A percentile compares a stretch with the other conserved stretches of the same genome.
phyloP scores from a whole-genome alignment of 2,888 invertebrate species.

The Agrochola litura region DNA sequence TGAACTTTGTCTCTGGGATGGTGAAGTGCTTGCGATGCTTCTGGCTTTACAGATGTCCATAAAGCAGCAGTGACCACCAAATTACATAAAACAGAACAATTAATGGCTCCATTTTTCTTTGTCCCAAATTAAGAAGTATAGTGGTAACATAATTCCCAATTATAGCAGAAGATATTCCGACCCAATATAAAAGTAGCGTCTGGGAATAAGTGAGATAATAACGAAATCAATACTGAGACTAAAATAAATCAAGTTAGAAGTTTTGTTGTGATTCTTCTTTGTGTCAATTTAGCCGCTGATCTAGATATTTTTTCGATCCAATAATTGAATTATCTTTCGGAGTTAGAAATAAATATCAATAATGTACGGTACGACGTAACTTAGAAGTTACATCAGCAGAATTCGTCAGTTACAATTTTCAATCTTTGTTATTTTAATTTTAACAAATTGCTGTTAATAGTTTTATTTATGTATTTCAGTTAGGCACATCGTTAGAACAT shows the following conservation, averaged over 20 bases:
- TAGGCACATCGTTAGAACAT: not conserved
- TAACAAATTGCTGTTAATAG: not conserved
- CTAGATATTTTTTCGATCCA: not conserved
- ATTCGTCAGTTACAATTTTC: not conserved
- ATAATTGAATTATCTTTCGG: not conserved
- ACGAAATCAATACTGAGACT: not conserved
- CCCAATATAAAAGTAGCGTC: not conserved
- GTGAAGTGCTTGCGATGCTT: not conserved
- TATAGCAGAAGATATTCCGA: not conserved
- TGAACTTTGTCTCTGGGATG: not conserved
- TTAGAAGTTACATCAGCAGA: not conserved
- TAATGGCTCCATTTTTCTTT: not conserved
- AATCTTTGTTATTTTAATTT: too few relatives aligned
- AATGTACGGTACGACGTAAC: not conserved
- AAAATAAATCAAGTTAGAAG: conserved; percentile 10
- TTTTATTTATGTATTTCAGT: not conserved
- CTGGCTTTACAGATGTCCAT: not conserved
- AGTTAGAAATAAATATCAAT: not conserved
- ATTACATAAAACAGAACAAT: not conserved
- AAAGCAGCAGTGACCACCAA: not conserved
- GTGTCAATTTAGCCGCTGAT: not conserved
- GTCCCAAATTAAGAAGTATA: not conserved
- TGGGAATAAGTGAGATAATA: conserved; percentile 11
- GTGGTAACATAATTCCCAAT: not conserved
- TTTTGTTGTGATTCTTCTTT: not conserved